These are phyloP conservation scores for Netelia fuscicornis DNA, from an alignment of 2,888 invertebrate species.

Conservation along the genomic window DNA sequence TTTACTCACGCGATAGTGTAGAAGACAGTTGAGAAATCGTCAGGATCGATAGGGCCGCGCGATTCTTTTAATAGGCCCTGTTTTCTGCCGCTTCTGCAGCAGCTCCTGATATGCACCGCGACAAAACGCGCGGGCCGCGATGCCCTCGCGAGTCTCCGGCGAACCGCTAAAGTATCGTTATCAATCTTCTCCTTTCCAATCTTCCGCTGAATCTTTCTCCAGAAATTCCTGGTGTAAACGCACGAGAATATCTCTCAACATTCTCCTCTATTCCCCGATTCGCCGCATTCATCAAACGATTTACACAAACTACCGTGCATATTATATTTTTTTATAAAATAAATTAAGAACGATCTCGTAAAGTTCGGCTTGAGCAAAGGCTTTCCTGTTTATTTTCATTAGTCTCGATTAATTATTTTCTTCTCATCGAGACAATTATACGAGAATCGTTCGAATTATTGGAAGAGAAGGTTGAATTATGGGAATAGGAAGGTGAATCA, in stretches of 20 bases:
- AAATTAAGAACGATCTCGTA: conserved; percentile 35
- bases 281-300: neutral
- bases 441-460: too few relatives aligned
- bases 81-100: conserved; percentile 44
- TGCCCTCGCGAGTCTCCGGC: conserved; percentile 30
- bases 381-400: too few relatives aligned
- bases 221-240: conserved; percentile 43
- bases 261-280: neutral
- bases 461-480: too few relatives aligned
- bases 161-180: conserved; percentile 49
- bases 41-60: conserved; percentile 51
- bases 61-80: conserved; percentile 58
- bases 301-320: conserved; percentile 22
- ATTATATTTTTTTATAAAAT: conserved; percentile 7
- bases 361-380: neutral
- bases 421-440: too few relatives aligned
- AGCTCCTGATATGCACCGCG: conserved; percentile 51
- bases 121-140: conserved; percentile 18
- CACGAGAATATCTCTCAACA: neutral
- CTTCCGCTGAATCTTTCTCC: conserved; percentile 47
- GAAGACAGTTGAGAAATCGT: conserved; percentile 37
- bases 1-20: neutral
- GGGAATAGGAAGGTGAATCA: too few relatives aligned
- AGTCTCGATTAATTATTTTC: too few relatives aligned
- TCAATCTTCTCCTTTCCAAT: conserved; percentile 47